phyloP scores from a whole-genome alignment of 2,113 vertebrate genomes.

The Tonatia bakeri region DNA sequence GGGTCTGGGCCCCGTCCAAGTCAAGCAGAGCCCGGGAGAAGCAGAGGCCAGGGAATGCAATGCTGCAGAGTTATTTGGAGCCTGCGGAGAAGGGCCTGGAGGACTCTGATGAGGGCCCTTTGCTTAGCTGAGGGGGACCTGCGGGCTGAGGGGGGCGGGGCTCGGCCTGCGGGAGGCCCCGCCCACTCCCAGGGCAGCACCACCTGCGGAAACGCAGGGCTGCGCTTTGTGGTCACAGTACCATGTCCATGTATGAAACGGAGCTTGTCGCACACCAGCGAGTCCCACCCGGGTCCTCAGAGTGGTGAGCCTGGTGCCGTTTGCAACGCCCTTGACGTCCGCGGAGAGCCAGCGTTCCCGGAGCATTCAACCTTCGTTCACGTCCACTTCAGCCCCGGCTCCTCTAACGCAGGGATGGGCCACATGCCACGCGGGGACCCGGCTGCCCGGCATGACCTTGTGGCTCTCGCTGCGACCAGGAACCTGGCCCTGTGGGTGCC shows the following conservation, averaged over 20 bases:
- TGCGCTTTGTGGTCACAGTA: rapidly evolving
- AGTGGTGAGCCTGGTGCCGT: rapidly evolving
- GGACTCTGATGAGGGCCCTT: rapidly evolving
- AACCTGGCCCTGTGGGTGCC: neutral
- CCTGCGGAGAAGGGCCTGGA: rapidly evolving
- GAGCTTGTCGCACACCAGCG: rapidly evolving
- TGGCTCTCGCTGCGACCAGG: neutral
- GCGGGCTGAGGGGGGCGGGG: neutral
- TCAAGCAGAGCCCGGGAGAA: neutral
- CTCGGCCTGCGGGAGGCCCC: neutral
- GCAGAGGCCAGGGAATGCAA: neutral
- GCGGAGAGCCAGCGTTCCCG: neutral
- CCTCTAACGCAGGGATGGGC: rapidly evolving
- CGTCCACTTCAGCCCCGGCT: rapidly evolving
- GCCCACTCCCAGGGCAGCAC: neutral
- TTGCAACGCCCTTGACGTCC: rapidly evolving
- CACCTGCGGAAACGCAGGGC: neutral
- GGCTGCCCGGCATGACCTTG: neutral
- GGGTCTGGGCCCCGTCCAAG: rapidly evolving
- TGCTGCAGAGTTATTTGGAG: rapidly evolving
- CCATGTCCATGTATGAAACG: rapidly evolving
- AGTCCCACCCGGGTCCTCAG: neutral
- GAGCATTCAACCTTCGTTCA: rapidly evolving
- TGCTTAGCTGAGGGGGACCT: neutral
- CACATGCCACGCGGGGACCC: neutral